Base-by-base conservation (phyloP, 2,797 vertebrate genomes). In the Ciconia nigra region DNA sequence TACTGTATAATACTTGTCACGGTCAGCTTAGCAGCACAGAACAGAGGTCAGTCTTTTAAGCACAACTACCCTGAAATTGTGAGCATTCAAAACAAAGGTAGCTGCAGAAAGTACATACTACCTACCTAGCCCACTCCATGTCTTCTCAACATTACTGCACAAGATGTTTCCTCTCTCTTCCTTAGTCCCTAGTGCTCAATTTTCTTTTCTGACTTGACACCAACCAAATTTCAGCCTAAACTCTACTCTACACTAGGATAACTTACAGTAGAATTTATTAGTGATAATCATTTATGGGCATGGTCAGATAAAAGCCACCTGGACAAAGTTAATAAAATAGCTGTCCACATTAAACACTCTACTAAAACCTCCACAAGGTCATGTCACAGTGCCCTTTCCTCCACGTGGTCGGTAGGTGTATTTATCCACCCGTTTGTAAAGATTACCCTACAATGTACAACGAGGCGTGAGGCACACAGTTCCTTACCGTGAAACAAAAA, bases 341-440 rank as follows among this genome's bases (percentile, higher is more conserved):
- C 22, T 29, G 21, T 37, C 49, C 31, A 11, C 6, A 35, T 29
- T 35, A 37, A 79, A 69, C 10, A 9, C 19, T 20, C 39, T 7
- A 14, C 25, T 66, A 61, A 51, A 78, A 44, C 7, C 42, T 51
- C 37, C 33, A 7, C 14, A 18, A 22, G 20, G 8, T 37, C 41
- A 15, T 15, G 42, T 61, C 41, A 17, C 52, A 19, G 22, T 5
- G 24, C 26, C 63, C 33, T 29, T 35, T 37, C 61, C 44, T 37
- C 25, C n/a, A 14, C 5, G 0, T 3, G 4, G 21, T 20, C 22
- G 52, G 24, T 2, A 24, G 31, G 6, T 22, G 6, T 24, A 35
- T 7, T 41, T 47, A 29, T 4, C 46, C 20, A 25, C 35, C 7
- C 11, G 26, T 74, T n/a, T 22, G 12, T 26, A 26, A 24, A 62